Evolutionary conservation across 2,797 vertebrate genomes (phyloP), one percentile per base, ranked within the genome.

Genomic region (Phoebastria nigripes): DNA sequence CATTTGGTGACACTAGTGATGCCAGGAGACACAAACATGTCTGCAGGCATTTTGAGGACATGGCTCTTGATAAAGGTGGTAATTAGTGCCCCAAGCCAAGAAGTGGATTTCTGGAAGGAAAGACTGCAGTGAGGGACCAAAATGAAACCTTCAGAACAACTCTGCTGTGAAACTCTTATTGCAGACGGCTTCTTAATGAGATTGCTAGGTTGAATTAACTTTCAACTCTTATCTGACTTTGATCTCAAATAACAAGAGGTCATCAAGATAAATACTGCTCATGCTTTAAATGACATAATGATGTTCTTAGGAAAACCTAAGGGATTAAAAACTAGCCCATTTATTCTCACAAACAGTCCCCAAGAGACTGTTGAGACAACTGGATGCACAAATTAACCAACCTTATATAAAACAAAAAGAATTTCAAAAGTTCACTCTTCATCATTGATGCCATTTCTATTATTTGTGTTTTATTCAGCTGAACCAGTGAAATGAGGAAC

Each of bases 211-310:
- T 78, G 74, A 92, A 94, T 93, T 94, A 4, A 74, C 87, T 92
- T 95, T 56, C 74, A 86, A 92, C 49, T 89, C 56, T 85, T 89
- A 76, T 26, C 87, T 92, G 79, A 95, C 76, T 96, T 96, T 78
- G 49, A 92, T 74, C 67, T 93, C 82, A 91, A 63, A 71, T 63
- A 94, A 89, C 59, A 87, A 83, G 49, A 89, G 54, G 79, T 72
- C 82, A 94, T 81, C 52, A 87, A 93, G 87, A 95, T 52, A 91
- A 93, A 94, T 70, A 69, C 41, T 85, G 41, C 37, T 69, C 22
- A 37, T 82, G 80, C 71, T 76, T 92, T 87, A 93, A 85, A 72
- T 81, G 73, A 52, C 52, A 81, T 54, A 78, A 85, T 46, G 56
- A 91, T 46, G 70, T 59, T 82, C 61, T 66, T 80, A 91, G 66